These are phyloP conservation scores for Onychostoma macrolepis DNA, from an alignment of 2,113 vertebrate species.

Conservation along the genomic window DNA sequence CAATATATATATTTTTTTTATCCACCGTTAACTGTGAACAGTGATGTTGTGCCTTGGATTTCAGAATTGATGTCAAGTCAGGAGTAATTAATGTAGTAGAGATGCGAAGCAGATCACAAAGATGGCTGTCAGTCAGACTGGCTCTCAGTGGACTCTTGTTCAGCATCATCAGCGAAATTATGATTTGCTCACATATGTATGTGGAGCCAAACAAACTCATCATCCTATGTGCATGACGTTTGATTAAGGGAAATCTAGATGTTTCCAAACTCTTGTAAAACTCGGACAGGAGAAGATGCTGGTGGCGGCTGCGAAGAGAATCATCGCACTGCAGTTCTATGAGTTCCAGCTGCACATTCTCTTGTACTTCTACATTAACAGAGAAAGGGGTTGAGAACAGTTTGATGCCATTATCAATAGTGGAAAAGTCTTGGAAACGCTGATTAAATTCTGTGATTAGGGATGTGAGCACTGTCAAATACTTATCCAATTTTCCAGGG, in stretches of 20 bases:
- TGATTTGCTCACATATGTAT: neutral
- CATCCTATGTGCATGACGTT: neutral
- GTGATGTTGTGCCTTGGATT: too few relatives aligned
- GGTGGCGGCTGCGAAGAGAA: conserved; percentile 4
- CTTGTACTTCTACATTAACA: conserved; percentile 3
- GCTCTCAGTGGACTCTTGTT: neutral
- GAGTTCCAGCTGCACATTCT: conserved; percentile 10
- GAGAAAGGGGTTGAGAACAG: conserved; percentile 20
- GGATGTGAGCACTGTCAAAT: neutral
- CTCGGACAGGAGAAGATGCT: neutral
- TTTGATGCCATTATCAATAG: neutral
- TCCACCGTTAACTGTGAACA: too few relatives aligned
- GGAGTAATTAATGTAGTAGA: too few relatives aligned
- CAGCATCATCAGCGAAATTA: neutral
- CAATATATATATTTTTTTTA: too few relatives aligned
- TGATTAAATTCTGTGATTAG: neutral
- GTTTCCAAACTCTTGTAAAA: neutral
- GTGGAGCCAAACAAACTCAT: neutral
- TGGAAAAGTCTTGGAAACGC: neutral
- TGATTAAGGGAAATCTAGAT: neutral
- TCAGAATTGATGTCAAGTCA: too few relatives aligned
- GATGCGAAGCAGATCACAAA: too few relatives aligned
- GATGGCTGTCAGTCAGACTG: neutral
- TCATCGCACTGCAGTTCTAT: neutral
- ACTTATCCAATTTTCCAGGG: neutral